Conservation (phyloP, 2,797 vertebrate genomes). For the Lateolabrax maculatus region DNA sequence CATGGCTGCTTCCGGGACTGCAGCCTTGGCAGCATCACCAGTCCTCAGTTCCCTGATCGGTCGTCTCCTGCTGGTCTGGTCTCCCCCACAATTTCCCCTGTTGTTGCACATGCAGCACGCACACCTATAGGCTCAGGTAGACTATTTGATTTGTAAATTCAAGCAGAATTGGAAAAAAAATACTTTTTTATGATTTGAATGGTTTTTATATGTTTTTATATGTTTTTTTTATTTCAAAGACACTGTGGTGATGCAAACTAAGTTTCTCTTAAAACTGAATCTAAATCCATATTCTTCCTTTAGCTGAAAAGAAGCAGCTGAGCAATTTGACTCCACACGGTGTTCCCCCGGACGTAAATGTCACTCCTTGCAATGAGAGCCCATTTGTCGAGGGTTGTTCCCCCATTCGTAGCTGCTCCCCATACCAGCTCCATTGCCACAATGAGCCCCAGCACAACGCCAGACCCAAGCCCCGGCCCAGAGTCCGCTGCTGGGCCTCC, state of each 20-base stretch:
- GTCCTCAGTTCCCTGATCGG: constrained; percentile 87
- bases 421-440: constrained; percentile 74
- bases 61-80: constrained; percentile 82
- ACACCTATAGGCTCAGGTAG: constrained; percentile 89
- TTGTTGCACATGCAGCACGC: constrained; percentile 84
- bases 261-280: neutral
- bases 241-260: neutral
- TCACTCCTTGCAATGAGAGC: constrained; percentile 84
- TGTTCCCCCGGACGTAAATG: constrained; percentile 76
- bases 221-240: neutral
- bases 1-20: constrained; percentile 87
- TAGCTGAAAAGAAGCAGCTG: constrained; percentile 87
- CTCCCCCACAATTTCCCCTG: constrained; percentile 93
- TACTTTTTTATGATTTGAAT: neutral
- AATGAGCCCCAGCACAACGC: constrained; percentile 70
- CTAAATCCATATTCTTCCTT: constrained; percentile 11
- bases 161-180: too few species aligned
- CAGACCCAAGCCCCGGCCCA: constrained; percentile 71
- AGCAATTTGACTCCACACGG: constrained; percentile 87
- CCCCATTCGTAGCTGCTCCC: constrained; percentile 92
- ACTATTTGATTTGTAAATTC: neutral
- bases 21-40: constrained; percentile 92
- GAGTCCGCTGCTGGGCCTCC: constrained; percentile 80
- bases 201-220: neutral
- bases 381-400: constrained; percentile 96